Evolutionary conservation across 1,140 invertebrate species (phyloP).

Genomic region (Camponotus vicinus): DNA sequence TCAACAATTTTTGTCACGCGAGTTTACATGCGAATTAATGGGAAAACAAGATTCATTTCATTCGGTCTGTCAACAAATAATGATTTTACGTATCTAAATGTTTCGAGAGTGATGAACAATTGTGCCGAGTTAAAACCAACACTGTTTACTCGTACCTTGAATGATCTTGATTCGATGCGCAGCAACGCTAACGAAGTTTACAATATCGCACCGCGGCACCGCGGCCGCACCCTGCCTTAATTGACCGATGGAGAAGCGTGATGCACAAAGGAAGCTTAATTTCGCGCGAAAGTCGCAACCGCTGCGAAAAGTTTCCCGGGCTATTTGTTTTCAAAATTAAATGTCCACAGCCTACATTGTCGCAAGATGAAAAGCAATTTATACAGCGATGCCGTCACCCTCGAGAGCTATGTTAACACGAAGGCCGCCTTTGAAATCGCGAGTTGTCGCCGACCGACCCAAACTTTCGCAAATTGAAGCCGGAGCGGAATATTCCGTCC

Average conservation of each 20-base stretch:
- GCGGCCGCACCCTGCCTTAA: conserved; percentile 17
- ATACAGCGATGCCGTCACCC: conserved; percentile 19
- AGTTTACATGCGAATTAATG: not conserved
- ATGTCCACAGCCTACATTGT: conserved; percentile 57
- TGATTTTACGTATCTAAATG: not conserved
- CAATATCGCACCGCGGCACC: not conserved
- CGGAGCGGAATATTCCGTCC: conserved; percentile 67
- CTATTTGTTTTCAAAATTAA: conserved; percentile 60
- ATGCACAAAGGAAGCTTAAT: conserved; percentile 42
- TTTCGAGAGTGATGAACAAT: not conserved
- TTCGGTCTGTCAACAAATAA: not conserved
- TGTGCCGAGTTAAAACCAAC: not conserved
- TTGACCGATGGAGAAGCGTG: conserved; percentile 22
- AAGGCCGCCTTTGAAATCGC: conserved; percentile 66
- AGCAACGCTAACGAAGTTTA: not conserved
- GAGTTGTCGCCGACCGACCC: conserved; percentile 39
- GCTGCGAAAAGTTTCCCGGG: conserved; percentile 27
- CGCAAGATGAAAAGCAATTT: conserved; percentile 56
- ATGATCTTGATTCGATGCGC: not conserved
- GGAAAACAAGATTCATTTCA: not conserved
- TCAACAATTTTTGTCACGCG: not conserved
- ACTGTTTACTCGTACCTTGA: not conserved
- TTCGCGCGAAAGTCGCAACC: conserved; percentile 30
- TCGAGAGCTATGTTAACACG: conserved; percentile 58
- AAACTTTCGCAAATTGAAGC: conserved; percentile 73